A percentile compares a stretch with the other conserved stretches of the same genome.
Evolutionary conservation across 2,888 invertebrate species (phyloP).

Genomic region (Bhutanitis thaidina): DNA sequence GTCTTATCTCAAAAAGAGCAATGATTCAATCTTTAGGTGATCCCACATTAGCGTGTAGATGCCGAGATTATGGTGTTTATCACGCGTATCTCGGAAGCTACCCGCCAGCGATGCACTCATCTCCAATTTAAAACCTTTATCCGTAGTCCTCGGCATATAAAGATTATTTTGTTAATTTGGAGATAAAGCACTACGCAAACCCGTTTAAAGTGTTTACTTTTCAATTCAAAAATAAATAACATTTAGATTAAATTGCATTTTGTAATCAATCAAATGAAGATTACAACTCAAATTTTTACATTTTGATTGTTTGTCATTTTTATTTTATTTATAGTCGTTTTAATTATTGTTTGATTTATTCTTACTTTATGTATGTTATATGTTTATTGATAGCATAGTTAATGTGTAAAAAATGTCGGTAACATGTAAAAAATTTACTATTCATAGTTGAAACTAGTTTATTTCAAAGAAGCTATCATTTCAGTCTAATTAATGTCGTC

Average conservation of each 20-base stretch:
- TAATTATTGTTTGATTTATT: no score
- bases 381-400: no score
- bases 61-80: slow-evolving; percentile 52
- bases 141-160: slow-evolving; percentile 8
- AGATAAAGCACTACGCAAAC: neutral
- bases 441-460: neutral
- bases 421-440: no score
- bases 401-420: no score
- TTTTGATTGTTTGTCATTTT: no score
- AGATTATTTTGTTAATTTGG: slow-evolving; percentile 21
- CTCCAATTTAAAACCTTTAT: slow-evolving; percentile 32
- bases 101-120: slow-evolving; percentile 45
- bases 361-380: no score
- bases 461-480: slow-evolving; percentile 47
- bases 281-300: no score
- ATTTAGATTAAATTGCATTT: no score
- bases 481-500: slow-evolving; percentile 67
- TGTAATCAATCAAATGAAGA: no score
- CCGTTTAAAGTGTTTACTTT: neutral
- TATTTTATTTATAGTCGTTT: no score
- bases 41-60: slow-evolving; percentile 45
- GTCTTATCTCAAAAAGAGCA: slow-evolving; percentile 6
- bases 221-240: no score
- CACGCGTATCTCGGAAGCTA: slow-evolving; percentile 58
- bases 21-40: slow-evolving; percentile 22